Evolutionary conservation across 2,797 vertebrate genomes (phyloP).

Genomic region (Danio tinwini): DNA sequence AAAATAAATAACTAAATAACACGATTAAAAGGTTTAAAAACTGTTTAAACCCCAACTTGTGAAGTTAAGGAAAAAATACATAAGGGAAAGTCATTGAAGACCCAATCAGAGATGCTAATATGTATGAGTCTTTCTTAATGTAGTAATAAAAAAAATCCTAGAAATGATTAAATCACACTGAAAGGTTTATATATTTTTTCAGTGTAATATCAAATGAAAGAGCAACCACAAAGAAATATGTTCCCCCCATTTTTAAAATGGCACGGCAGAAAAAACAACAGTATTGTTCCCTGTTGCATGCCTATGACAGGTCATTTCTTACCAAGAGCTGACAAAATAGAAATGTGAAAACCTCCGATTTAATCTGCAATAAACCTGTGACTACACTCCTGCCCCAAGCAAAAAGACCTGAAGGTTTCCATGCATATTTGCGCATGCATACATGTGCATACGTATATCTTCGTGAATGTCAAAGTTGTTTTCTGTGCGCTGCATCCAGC

Average conservation of each 20-base stretch:
- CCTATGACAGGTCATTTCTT: not conserved
- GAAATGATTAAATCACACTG: not conserved
- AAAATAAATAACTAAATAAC: too few species aligned
- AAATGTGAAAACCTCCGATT: not conserved
- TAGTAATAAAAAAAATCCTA: not conserved
- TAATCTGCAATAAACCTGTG: not conserved
- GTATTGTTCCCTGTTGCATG: not conserved
- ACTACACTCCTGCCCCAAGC: not conserved
- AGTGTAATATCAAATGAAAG: not conserved
- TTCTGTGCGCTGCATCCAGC: conserved; percentile 27
- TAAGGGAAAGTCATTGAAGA: not conserved
- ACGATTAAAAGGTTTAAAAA: not conserved
- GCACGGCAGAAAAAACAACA: not conserved
- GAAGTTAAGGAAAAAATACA: not conserved
- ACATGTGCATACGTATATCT: conserved; percentile 13
- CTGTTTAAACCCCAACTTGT: not conserved
- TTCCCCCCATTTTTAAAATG: not conserved
- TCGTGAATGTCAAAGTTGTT: conserved; percentile 27
- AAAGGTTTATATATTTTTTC: not conserved
- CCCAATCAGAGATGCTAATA: not conserved
- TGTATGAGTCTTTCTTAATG: not conserved
- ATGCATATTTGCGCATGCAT: conserved; percentile 7
- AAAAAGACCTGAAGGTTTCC: conserved; percentile 1
- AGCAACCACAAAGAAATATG: not conserved
- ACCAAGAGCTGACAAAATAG: not conserved